A percentile compares a stretch with the other conserved stretches of the same genome.
phyloP scores from a whole-genome alignment of 2,113 vertebrate genomes.

The Odontophorus gujanensis region DNA sequence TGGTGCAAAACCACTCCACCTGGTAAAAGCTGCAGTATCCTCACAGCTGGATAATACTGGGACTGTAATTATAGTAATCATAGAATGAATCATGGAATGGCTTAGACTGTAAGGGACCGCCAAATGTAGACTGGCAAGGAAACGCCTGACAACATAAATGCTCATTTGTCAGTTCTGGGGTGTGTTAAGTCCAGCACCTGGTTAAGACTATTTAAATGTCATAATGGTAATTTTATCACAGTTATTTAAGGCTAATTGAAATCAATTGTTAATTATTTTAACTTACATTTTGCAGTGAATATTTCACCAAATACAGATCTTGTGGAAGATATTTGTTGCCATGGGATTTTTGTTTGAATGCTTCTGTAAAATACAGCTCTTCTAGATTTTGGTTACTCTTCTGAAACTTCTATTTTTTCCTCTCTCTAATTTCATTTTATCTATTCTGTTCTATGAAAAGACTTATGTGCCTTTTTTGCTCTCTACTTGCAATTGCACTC shows the following conservation, averaged over 20 bases:
- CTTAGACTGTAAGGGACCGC: not conserved
- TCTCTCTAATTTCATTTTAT: not conserved
- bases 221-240: conserved; percentile 11
- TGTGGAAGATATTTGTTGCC: not conserved
- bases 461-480: not conserved
- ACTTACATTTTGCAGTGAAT: not conserved
- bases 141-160: not conserved
- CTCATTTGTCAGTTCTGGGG: not conserved
- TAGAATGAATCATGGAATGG: not conserved
- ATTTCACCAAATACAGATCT: not conserved
- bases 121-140: not conserved
- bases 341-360: not conserved
- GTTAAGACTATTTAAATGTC: conserved; percentile 26
- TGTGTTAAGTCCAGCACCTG: conserved; percentile 15
- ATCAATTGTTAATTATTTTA: conserved; percentile 3
- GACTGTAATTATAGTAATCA: not conserved
- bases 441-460: not conserved
- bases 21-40: not conserved
- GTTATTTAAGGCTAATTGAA: conserved; percentile 20
- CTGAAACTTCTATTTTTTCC: not conserved
- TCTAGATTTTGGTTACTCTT: not conserved
- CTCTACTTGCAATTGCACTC: not conserved
- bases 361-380: not conserved
- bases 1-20: not conserved
- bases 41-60: not conserved